Conservation (phyloP, 2,113 vertebrate species). For the Hirundichthys speculiger region DNA sequence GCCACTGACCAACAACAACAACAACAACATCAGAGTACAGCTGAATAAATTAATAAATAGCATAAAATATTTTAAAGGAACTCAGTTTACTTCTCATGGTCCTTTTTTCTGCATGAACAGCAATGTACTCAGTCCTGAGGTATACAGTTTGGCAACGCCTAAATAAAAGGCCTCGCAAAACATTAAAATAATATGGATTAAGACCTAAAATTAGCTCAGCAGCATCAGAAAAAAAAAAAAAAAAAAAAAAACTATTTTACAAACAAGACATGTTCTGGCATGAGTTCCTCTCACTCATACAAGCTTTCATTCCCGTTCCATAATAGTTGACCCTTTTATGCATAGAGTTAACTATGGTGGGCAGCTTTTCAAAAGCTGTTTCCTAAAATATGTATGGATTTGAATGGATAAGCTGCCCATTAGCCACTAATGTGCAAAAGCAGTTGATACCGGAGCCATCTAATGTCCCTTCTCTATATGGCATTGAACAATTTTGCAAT, state of each 20-base stretch:
- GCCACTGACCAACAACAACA: too few relatives aligned
- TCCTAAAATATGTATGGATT: too few relatives aligned
- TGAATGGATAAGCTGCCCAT: too few relatives aligned
- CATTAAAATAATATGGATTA: constrained; percentile 16
- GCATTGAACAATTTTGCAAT: too few relatives aligned
- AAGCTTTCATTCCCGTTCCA: too few relatives aligned
- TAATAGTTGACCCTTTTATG: too few relatives aligned
- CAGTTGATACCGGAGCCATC: too few relatives aligned
- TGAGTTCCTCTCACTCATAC: not conserved
- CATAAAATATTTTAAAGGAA: not conserved
- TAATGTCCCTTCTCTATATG: too few relatives aligned
- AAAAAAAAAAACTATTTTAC: constrained; percentile 29
- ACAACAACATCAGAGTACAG: constrained; percentile 12
- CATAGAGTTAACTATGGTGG: too few relatives aligned
- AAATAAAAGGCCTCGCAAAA: constrained; percentile 15
- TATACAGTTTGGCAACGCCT: constrained; percentile 51
- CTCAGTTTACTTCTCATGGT: constrained; percentile 4
- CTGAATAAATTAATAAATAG: constrained; percentile 19
- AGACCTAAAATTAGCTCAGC: constrained; percentile 40
- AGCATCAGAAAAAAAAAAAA: constrained; percentile 41
- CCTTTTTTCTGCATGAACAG: constrained; percentile 27
- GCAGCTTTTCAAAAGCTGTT: too few relatives aligned
- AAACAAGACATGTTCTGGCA: constrained; percentile 10
- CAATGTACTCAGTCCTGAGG: constrained; percentile 55
- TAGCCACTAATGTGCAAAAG: too few relatives aligned